Conservation (phyloP, 2,888 invertebrate genomes). For the Chloroclysta siterata region DNA sequence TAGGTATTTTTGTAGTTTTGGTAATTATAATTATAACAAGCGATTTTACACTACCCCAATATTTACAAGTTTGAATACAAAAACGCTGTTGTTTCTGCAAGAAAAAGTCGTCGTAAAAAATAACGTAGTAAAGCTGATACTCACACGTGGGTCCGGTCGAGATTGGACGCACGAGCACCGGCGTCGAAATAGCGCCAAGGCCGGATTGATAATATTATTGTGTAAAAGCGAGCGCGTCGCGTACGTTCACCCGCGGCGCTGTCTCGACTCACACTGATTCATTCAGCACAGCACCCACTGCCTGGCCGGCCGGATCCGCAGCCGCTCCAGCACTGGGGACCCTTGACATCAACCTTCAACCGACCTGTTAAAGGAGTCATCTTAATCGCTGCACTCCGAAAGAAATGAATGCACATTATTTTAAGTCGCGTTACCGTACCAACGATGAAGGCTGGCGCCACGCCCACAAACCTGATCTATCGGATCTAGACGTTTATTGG, state of each 20-base stretch:
- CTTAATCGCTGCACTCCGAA: neutral
- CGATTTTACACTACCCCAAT: neutral
- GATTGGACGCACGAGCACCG: conserved; percentile 47
- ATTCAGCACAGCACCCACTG: neutral
- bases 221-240: conserved; percentile 36
- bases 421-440: conserved; percentile 7
- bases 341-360: conserved; percentile 16
- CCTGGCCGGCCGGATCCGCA: neutral
- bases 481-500: neutral
- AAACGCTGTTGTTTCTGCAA: neutral
- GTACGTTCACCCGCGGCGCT: conserved; percentile 38
- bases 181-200: conserved; percentile 70
- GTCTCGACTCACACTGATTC: conserved; percentile 26
- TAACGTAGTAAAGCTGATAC: conserved; percentile 48
- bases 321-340: conserved; percentile 5
- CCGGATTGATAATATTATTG: conserved; percentile 50
- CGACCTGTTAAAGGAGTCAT: conserved; percentile 12
- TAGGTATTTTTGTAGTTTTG: too few relatives aligned
- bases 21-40: too few relatives aligned
- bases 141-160: conserved; percentile 56
- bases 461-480: conserved; percentile 17
- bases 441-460: conserved; percentile 21
- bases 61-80: conserved; percentile 3
- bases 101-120: conserved; percentile 22
- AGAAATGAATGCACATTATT: conserved; percentile 13